Evolutionary conservation across 2,888 invertebrate genomes (phyloP), one percentile per base, ranked within the genome.

Genomic region (Drosophila tanythrix): DNA sequence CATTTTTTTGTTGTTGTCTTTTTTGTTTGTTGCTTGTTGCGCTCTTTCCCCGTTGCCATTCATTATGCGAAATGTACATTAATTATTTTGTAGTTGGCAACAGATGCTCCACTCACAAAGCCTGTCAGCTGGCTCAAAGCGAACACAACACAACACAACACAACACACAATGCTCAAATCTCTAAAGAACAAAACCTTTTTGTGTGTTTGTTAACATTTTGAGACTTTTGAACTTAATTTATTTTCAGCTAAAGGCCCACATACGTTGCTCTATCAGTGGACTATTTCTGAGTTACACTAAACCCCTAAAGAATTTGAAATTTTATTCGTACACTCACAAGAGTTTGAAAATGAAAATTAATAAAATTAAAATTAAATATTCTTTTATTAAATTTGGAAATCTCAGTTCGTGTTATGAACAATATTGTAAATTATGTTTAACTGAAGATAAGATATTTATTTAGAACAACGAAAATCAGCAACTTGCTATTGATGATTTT

Each of bases 11-110:
- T 66, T 52, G 21, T 66, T 31, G 35, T n/a, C 18, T 31, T 56
- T 55, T 60, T 38, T 43, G 48, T 40, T 53, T 60, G 57, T 29
- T 59, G 64, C 25, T 35, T 62, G 73, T 38, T 73, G 68, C 62
- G 46, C 65, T 65, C 65, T 71, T 72, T 73, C 53, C 69, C 71
- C 65, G 87, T 81, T 75, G 83, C 82, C 74, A 77, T 88, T 90
- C 87, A 90, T 88, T 88, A 88, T 82, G 87, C 82, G 89, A 83
- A 80, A 76, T 83, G 90, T 77, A 79, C 87, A 88, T 88, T 88
- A 88, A 90, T 88, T 88, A 87, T 88, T 85, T 82, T 79, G 80
- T 79, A 74, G 81, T 72, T 70, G 70, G 70, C 75, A 66, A 75
- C 72, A 79, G 72, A 65, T 55, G 70, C 60, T 66, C 64, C 73